phyloP scores from a whole-genome alignment of 2,888 invertebrate genomes.

The Elgonia sp. region DNA sequence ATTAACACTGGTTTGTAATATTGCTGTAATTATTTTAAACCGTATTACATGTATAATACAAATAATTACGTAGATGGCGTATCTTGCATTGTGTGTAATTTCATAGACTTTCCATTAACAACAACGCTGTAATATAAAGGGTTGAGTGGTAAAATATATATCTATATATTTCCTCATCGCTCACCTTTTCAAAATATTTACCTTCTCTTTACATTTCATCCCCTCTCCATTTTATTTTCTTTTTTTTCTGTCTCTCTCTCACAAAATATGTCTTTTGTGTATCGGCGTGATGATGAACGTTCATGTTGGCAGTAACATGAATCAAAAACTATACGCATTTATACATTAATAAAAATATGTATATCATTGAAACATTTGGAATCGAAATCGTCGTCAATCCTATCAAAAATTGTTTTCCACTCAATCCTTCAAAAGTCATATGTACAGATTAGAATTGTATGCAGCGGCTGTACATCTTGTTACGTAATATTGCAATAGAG shows the following conservation, averaged over 20 bases:
- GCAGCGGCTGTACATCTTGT: conserved; percentile 31
- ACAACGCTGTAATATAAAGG: conserved; percentile 51
- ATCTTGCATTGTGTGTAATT: conserved; percentile 35
- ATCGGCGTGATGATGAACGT: conserved; percentile 14
- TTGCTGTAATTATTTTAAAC: conserved; percentile 60
- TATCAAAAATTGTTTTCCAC: conserved; percentile 54
- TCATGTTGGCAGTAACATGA: conserved; percentile 43
- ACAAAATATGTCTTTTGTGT: conserved; percentile 25
- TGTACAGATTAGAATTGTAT: conserved; percentile 35
- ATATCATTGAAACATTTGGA: conserved; percentile 18
- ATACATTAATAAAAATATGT: conserved; percentile 37
- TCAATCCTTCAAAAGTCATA: conserved; percentile 57
- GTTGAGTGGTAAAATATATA: conserved; percentile 62
- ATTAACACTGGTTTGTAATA: conserved; percentile 59
- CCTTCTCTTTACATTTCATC: conserved; percentile 6
- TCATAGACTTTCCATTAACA: conserved; percentile 36
- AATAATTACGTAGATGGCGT: conserved; percentile 37
- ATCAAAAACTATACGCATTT: conserved; percentile 6
- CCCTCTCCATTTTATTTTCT: background rate
- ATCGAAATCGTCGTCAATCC: conserved; percentile 8
- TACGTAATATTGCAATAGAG: conserved; percentile 51
- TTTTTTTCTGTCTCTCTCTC: background rate
- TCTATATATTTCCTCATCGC: conserved; percentile 7
- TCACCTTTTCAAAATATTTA: conserved; percentile 32
- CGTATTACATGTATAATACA: conserved; percentile 43